These are phyloP conservation scores for Arctia plantaginis DNA, from an alignment of 2,888 invertebrate species.

Conservation along the genomic window DNA sequence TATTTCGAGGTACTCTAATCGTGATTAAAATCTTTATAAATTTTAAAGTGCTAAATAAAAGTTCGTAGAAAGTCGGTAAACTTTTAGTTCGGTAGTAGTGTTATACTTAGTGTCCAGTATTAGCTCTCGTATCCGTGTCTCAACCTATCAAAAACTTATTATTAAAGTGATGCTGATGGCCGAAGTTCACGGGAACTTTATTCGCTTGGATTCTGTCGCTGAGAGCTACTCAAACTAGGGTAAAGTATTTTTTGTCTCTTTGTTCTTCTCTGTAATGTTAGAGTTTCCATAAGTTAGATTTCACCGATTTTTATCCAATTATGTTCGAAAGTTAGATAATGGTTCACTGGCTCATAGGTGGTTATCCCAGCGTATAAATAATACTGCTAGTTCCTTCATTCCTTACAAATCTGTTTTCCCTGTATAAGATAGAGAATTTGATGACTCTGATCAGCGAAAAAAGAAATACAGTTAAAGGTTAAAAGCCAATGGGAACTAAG, in stretches of 20 bases:
- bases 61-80: not conserved
- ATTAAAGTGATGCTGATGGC: constrained; percentile 1
- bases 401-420: not conserved
- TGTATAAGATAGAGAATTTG: not conserved
- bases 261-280: not conserved
- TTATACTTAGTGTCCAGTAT: not conserved
- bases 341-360: not conserved
- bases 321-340: not conserved
- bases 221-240: not conserved
- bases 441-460: not conserved
- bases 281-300: not conserved
- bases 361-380: too few relatives aligned
- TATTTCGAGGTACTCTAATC: not conserved
- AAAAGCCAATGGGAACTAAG: too few relatives aligned
- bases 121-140: constrained; percentile 2
- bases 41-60: not conserved
- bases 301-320: not conserved
- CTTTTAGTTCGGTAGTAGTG: not conserved
- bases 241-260: not conserved
- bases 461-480: too few relatives aligned
- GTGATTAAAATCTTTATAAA: constrained; percentile 5
- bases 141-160: constrained; percentile 4
- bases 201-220: constrained; percentile 28
- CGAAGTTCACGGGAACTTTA: constrained; percentile 11
- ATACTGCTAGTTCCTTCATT: not conserved